Evolutionary conservation across 2,113 vertebrate species (phyloP), one percentile per base, ranked within the genome.

Genomic region (Lathamus discolor): DNA sequence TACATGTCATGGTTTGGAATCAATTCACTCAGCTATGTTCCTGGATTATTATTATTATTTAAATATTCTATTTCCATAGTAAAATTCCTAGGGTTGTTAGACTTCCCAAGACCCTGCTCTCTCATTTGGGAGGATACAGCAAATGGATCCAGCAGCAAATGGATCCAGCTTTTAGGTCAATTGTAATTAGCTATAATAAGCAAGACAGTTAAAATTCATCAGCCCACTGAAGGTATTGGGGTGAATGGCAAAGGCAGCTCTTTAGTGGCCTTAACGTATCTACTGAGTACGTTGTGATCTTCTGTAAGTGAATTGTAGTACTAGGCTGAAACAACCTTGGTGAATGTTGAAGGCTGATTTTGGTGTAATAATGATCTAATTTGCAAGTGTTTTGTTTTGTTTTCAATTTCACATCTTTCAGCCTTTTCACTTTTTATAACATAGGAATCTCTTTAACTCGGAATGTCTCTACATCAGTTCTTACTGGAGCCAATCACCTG

Each of bases 401-500:
- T 95, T 89, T 82, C n/a, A 9, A 28, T 95, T 49, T 96, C 94
- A 25, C 69, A 52, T 52, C 46, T 97, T 98, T 85, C 95, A 97
- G 97, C 92, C 88, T 97, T 93, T 72, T 92, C 59, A 74, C 70
- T 89, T 95, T 95, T 95, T 94, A 67, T 88, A 89, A 94, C 93
- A 69, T 78, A 97, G 97, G 93, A 97, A 95, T 86, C 91, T 35
- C 74, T 79, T 18, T 57, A 57, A 51, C 90, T 98, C 98, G 98
- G 97, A 96, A 99, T 99, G 99, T 99, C 99, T 95, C 99, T 99
- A 63, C 99, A 99, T 93, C 99, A 99, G 97, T 99, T 99, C 97
- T 98, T 99, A 94, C 91, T 99, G 97, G 99, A 99, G 94, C 99
- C 99, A 94, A 99, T 99, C 97, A 99, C 99, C 97, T 99, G 99